Evolutionary conservation across 2,888 invertebrate species (phyloP), one percentile per base, ranked within the genome.

Genomic region (Eupithecia exiguata): DNA sequence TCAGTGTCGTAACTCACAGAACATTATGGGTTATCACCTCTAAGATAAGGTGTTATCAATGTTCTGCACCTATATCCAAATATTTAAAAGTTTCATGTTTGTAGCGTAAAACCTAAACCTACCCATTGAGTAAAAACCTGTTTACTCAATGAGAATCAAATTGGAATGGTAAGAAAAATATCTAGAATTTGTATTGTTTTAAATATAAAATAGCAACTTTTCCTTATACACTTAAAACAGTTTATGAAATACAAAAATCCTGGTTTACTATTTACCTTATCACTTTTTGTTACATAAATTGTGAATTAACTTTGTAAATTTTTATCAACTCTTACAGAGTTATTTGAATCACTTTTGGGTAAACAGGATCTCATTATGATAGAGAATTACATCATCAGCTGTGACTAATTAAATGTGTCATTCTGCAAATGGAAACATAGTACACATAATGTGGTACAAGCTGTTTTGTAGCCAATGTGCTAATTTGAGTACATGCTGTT

Each of bases 1-100:
- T 72, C 68, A 68, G 78, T 86, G 80, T 84, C 73, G 83, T 85
- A 87, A 85, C 82, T 80, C 79, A 72, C 75, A 74, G 74, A 74
- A 79, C 72, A 77, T 81, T 82, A 79, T 81, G 75, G 81, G 81
- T 86, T 87, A 87, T 87, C 86, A 84, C 74, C 75, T 78, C 61
- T 69, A 67, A 73, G 74, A 78, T 74, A 74, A 77, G 76, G 72
- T 75, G 72, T 75, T 71, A 78, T 72, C 38, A 67, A 66, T 74
- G 69, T 63, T 68, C 40, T 73, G 74, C 61, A 75, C 63, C 49
- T 76, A 58, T 12, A 14, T 4, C 46, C 74, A 70, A 74, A 53
- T 53, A 16, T 58, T 74, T 53, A 74, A 65, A 68, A 68, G 68
- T 70, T 73, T 71, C 46, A 71, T 35, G 49, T 21, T 21, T 53